A percentile compares a stretch with the other conserved stretches of the same genome.
Evolutionary conservation across 2,113 vertebrate species (phyloP).

Genomic region (Xyliphius kryptos): DNA sequence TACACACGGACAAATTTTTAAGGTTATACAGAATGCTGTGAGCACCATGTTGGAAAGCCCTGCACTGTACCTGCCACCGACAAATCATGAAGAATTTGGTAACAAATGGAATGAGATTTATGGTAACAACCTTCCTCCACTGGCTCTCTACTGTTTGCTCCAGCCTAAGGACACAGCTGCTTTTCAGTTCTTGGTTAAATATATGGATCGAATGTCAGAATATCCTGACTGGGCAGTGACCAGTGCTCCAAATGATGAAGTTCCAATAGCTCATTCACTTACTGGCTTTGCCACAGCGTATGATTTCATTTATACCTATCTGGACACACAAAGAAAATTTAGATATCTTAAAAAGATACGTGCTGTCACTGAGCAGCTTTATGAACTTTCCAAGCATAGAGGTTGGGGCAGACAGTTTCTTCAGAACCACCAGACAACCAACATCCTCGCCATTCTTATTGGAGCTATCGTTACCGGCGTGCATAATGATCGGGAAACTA

Average conservation of each 20-base stretch:
- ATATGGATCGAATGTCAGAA: constrained; percentile 89
- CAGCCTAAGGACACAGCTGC: constrained; percentile 85
- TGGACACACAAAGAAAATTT: constrained; percentile 69
- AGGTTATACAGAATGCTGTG: constrained; percentile 79
- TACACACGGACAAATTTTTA: constrained; percentile 86
- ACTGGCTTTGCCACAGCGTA: constrained; percentile 95
- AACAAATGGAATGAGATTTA: constrained; percentile 99
- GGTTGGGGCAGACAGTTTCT: constrained; percentile 93
- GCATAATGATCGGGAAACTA: constrained; percentile 69
- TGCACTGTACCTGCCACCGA: constrained; percentile 83
- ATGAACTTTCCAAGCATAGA: constrained; percentile 82
- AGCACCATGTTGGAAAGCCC: constrained; percentile 81
- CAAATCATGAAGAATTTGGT: constrained; percentile 81
- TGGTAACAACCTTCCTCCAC: constrained; percentile 90
- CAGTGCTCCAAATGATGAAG: constrained; percentile 89
- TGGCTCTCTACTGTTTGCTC: constrained; percentile 90
- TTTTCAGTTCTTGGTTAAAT: constrained; percentile 81
- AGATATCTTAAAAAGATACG: constrained; percentile 81
- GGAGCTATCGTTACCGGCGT: constrained; percentile 81
- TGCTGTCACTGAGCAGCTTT: constrained; percentile 77
- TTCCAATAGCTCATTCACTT: constrained; percentile 87
- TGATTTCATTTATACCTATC: constrained; percentile 82
- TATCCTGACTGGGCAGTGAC: constrained; percentile 92
- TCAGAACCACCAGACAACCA: constrained; percentile 95
- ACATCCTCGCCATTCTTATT: constrained; percentile 83